These are phyloP conservation scores for Rhynchophorus ferrugineus DNA, from an alignment of 1,140 invertebrate genomes.

Conservation along the genomic window DNA sequence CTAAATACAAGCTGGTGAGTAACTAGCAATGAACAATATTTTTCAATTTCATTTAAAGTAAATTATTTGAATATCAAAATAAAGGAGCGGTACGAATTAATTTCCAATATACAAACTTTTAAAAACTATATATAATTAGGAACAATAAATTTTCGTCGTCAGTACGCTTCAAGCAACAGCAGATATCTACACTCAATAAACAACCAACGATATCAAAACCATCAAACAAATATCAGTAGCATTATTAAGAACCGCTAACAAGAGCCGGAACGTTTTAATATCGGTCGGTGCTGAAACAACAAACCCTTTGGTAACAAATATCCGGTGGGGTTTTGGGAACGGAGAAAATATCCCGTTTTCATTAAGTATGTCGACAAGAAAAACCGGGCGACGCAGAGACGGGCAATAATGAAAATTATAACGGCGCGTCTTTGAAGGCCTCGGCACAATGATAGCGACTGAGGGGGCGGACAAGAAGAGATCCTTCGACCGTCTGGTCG, in stretches of 20 bases:
- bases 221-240: neutral
- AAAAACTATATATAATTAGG: too few relatives aligned
- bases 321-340: neutral
- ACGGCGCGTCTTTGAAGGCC: neutral
- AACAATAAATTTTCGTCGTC: too few relatives aligned
- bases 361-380: neutral
- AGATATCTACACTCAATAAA: too few relatives aligned
- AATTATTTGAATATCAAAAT: too few relatives aligned
- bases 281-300: slow-evolving; percentile 4
- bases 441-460: neutral
- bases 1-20: too few relatives aligned
- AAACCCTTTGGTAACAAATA: neutral
- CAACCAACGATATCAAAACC: slow-evolving; percentile 8
- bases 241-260: slow-evolving; percentile 6
- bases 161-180: too few relatives aligned
- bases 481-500: neutral
- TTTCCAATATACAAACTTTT: too few relatives aligned
- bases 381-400: neutral
- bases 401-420: neutral
- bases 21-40: too few relatives aligned
- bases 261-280: slow-evolving; percentile 12
- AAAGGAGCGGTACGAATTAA: too few relatives aligned
- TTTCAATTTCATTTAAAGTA: too few relatives aligned
- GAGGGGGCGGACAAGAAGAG: too few relatives aligned
- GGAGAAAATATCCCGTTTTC: neutral